Evolutionary conservation across 2,888 invertebrate species (phyloP).

Genomic region (Aporophyla nigra): DNA sequence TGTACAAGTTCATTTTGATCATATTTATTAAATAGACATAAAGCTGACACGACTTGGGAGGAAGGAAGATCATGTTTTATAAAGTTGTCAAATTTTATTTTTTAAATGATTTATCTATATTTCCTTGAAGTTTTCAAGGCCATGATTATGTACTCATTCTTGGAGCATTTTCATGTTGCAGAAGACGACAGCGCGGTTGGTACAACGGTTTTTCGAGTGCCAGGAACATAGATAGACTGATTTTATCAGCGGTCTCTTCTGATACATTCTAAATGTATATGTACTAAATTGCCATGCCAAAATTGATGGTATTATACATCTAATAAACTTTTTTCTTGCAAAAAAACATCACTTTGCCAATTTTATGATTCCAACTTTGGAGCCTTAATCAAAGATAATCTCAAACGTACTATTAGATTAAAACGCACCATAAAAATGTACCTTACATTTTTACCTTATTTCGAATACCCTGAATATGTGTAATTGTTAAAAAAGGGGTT

Average conservation of each 20-base stretch:
- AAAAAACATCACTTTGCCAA: slow-evolving; percentile 17
- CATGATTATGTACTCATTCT: background rate
- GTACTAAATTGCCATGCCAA: background rate
- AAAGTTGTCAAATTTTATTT: background rate
- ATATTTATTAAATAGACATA: slow-evolving; percentile 2
- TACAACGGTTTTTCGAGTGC: background rate
- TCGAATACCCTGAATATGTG: background rate
- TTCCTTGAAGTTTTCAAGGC: background rate
- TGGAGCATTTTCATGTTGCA: background rate
- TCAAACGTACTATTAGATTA: background rate
- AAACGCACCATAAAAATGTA: background rate
- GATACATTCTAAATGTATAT: no score
- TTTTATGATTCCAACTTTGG: background rate
- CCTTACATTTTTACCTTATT: background rate
- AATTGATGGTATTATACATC: slow-evolving; percentile 9
- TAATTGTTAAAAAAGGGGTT: background rate
- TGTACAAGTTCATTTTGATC: background rate
- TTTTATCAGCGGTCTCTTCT: no score
- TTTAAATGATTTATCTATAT: background rate
- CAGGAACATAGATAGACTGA: slow-evolving; percentile 18
- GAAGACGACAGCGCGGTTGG: background rate
- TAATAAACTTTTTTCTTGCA: slow-evolving; percentile 28
- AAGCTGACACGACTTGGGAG: no score
- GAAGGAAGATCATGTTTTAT: background rate
- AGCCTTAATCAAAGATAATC: background rate